Base-by-base conservation (phyloP, 2,888 invertebrate species). In the Scaeva pyrastri region DNA sequence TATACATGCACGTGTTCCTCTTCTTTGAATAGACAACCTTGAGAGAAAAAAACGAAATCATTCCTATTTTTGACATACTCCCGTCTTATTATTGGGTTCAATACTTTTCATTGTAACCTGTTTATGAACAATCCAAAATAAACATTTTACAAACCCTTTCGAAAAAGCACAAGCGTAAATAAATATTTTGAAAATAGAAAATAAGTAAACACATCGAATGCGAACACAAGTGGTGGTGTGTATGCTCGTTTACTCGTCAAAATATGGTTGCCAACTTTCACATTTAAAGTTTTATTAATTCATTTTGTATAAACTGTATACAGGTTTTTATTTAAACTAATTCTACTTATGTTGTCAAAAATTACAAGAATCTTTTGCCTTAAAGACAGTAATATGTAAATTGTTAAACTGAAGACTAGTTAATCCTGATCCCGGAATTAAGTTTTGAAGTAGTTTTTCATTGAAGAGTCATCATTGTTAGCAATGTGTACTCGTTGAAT, bases 171-270 rank as follows among this genome's bases (percentile, higher is more conserved):
- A 68, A 52, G 39, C 52, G 19, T 48, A 23, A 50, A 68, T 68
- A 68, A 68, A 68, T 31, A 52, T 52, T 68, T 39, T 14, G n/a
- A 68, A 52, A 68, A 39, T 52, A 52, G n/a, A 68, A 52, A 68
- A 39, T 52, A 52, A 52, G 39, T 52, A 21, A 31, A 31, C 11
- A 52, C 52, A 39, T 50, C n/a, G 23, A 52, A 16, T 68, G 2
- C 19, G 11, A 68, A 50, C 36, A 50, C 1, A 2, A 68, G 21
- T 11, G 14, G 41, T 19, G 19, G 19, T 14, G 50, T 50, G 14
- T 39, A 19, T 58, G 36, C 4, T 19, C 0, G n/a, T 36, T 2
- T 19, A 31, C 31, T 31, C 31, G 31, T 31, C 31, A 31, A 3
- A 31, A 31, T 8, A 60, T 41, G 60, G n/a, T 21, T 60, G 39